Percentiles rank a stretch among this genome's conserved stretches.
Conservation (phyloP, 1,140 invertebrate species). For the Drosophila azteca region DNA sequence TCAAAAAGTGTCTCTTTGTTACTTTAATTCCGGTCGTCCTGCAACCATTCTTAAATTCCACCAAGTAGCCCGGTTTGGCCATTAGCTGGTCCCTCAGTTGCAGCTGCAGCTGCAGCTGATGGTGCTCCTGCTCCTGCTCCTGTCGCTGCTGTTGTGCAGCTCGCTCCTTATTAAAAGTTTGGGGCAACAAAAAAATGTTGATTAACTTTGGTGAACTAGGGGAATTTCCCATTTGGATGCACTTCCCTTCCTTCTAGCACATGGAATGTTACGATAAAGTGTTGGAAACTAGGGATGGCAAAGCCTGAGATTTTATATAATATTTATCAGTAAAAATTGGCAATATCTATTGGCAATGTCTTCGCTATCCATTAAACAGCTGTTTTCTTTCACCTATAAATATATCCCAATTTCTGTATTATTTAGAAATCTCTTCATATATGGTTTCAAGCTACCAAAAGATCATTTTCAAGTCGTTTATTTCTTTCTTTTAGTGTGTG, state of each 20-base stretch:
- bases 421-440: neutral
- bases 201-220: slow-evolving; percentile 58
- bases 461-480: neutral
- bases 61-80: slow-evolving; percentile 4
- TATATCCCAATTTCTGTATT: too few relatives aligned
- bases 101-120: slow-evolving; percentile 24
- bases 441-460: neutral
- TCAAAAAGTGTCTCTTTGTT: slow-evolving; percentile 27
- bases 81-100: slow-evolving; percentile 34
- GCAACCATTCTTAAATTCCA: slow-evolving; percentile 20
- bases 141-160: slow-evolving; percentile 15
- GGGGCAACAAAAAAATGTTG: slow-evolving; percentile 38
- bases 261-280: neutral
- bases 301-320: too few relatives aligned
- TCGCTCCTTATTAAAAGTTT: slow-evolving; percentile 58
- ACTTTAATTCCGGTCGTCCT: slow-evolving; percentile 27
- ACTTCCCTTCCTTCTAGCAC: neutral
- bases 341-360: too few relatives aligned
- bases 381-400: too few relatives aligned
- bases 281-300: too few relatives aligned
- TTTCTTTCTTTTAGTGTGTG: slow-evolving; percentile 6
- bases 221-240: slow-evolving; percentile 24
- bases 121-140: too few relatives aligned
- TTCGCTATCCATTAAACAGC: too few relatives aligned
- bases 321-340: too few relatives aligned